Evolutionary conservation across 2,797 vertebrate genomes (phyloP).

Genomic region (Sardinella longiceps): DNA sequence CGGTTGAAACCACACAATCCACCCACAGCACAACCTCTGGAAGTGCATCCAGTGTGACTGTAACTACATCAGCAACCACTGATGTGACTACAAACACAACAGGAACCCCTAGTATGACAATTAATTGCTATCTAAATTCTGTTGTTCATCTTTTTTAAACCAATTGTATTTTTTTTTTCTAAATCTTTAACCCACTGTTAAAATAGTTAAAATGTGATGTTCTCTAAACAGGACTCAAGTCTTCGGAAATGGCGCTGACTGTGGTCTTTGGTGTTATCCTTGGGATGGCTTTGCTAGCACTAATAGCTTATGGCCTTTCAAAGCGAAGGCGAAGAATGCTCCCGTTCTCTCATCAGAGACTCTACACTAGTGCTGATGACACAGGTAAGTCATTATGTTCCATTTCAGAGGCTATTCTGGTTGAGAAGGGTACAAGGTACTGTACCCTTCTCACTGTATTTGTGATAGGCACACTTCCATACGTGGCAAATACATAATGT

Average conservation of each 20-base stretch:
- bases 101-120: neutral
- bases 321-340: slow-evolving; percentile 67
- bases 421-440: neutral
- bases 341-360: slow-evolving; percentile 77
- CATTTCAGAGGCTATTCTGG: neutral
- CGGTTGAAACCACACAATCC: slow-evolving; percentile 23
- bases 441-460: too few species aligned
- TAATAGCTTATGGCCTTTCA: slow-evolving; percentile 61
- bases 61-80: neutral
- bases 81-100: neutral
- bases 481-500: slow-evolving; percentile 14
- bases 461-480: too few species aligned
- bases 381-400: slow-evolving; percentile 60
- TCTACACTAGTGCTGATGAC: slow-evolving; percentile 65
- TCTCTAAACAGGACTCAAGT: slow-evolving; percentile 52
- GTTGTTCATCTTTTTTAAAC: neutral
- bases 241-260: slow-evolving; percentile 71
- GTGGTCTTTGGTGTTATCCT: slow-evolving; percentile 72
- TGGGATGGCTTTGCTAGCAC: slow-evolving; percentile 60
- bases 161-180: neutral
- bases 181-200: neutral
- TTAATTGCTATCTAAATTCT: neutral
- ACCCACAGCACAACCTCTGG: slow-evolving; percentile 1
- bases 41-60: neutral
- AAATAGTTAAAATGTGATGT: neutral